These are phyloP conservation scores for Opisthocomus hoazin DNA, from an alignment of 2,113 vertebrate species.

Conservation along the genomic window DNA sequence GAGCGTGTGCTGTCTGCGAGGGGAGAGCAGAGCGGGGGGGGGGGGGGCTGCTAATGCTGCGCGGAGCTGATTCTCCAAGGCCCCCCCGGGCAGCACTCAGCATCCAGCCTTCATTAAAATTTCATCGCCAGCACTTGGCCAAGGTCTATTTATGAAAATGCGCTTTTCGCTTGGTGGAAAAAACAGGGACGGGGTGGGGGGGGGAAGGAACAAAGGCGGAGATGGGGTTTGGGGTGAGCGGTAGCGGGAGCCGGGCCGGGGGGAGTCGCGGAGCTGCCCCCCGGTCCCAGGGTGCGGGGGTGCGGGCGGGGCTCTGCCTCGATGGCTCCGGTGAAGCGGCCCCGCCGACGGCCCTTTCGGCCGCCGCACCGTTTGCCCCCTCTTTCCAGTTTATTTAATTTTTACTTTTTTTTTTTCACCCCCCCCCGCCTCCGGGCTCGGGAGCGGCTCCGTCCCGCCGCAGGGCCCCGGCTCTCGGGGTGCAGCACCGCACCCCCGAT, in stretches of 20 bases:
- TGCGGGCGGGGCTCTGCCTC: background rate
- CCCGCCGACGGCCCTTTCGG: background rate
- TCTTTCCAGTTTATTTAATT: background rate
- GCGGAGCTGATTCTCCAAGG: slow-evolving; percentile 83
- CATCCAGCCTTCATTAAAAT: slow-evolving; percentile 93
- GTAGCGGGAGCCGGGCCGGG: background rate
- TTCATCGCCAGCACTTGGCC: slow-evolving; percentile 89
- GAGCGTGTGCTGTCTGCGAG: background rate
- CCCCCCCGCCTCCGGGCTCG: too few relatives aligned
- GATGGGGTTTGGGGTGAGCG: slow-evolving; percentile 57
- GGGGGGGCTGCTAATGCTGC: slow-evolving; percentile 79
- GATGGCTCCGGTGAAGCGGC: background rate
- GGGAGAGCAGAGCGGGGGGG: background rate
- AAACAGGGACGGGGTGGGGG: slow-evolving; percentile 75
- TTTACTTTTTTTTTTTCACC: background rate
- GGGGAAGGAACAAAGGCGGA: slow-evolving; percentile 64
- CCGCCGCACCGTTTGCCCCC: rapidly evolving
- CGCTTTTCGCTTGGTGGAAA: slow-evolving; percentile 83
- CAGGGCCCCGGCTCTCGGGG: background rate
- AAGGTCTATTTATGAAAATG: slow-evolving; percentile 99
- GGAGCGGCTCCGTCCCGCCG: background rate
- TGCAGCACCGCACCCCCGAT: background rate
- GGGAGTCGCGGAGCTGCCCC: background rate
- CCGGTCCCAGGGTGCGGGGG: rapidly evolving
- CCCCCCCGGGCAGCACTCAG: slow-evolving; percentile 87